Conservation (phyloP, 2,888 invertebrate genomes). For the Caenorhabditis sinica region DNA sequence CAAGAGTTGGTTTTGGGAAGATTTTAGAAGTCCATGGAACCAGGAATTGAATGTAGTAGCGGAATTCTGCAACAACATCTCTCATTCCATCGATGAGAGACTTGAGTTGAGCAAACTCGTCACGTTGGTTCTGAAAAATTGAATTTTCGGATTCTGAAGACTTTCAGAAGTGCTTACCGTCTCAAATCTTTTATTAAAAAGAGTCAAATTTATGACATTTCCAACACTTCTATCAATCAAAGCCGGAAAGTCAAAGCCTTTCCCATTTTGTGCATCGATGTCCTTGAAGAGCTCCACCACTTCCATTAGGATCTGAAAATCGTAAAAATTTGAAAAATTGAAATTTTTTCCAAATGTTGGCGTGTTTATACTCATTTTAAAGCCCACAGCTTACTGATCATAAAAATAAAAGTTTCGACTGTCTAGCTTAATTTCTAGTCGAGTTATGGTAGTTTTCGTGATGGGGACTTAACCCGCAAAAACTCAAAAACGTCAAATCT, state of each 20-base stretch:
- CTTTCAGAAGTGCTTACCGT: slow-evolving; percentile 10
- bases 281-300: slow-evolving; percentile 38
- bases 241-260: slow-evolving; percentile 14
- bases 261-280: slow-evolving; percentile 24
- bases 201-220: slow-evolving; percentile 50
- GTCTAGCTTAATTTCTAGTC: too few relatives aligned
- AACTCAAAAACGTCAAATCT: too few relatives aligned
- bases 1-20: slow-evolving; percentile 17
- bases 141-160: not conserved
- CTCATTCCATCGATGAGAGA: slow-evolving; percentile 42
- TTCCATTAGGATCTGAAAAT: slow-evolving; percentile 46
- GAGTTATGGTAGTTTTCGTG: too few relatives aligned
- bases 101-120: slow-evolving; percentile 46
- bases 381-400: too few relatives aligned
- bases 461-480: too few relatives aligned
- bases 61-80: slow-evolving; percentile 36
- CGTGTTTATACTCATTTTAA: too few relatives aligned
- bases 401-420: too few relatives aligned
- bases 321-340: too few relatives aligned
- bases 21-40: slow-evolving; percentile 43
- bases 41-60: slow-evolving; percentile 39
- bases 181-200: slow-evolving; percentile 47
- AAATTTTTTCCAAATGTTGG: not conserved
- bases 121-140: slow-evolving; percentile 37
- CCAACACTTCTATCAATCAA: slow-evolving; percentile 45